phyloP scores from a whole-genome alignment of 2,888 invertebrate genomes.

The Cryptocephalus moraei region DNA sequence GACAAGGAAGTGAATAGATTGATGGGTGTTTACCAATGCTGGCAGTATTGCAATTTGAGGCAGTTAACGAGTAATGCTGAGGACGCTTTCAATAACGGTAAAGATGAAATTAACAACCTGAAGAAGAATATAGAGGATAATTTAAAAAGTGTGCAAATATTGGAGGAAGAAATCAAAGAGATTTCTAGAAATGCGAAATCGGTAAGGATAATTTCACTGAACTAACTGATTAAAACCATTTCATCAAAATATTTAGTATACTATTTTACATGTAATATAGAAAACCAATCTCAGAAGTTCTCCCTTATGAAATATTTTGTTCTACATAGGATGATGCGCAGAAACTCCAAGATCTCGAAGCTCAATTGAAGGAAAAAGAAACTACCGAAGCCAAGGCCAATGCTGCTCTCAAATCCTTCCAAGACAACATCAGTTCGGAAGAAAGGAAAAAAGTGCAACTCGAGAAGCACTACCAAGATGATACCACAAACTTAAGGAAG shows the following conservation, averaged over 20 bases:
- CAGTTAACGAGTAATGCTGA: constrained; percentile 18
- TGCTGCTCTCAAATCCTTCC: constrained; percentile 53
- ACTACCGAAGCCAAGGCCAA: constrained; percentile 55
- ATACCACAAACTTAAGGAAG: constrained; percentile 47
- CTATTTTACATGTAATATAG: too few relatives aligned
- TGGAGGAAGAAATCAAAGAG: constrained; percentile 50
- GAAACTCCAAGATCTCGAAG: constrained; percentile 53
- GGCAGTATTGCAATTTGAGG: constrained; percentile 48
- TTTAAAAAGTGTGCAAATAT: constrained; percentile 42
- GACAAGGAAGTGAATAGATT: constrained; percentile 77
- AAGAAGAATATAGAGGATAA: constrained; percentile 40
- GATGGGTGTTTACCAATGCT: constrained; percentile 62
- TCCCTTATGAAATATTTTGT: too few relatives aligned
- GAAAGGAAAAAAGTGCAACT: constrained; percentile 58
- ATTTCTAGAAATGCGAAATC: constrained; percentile 56
- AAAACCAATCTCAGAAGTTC: too few relatives aligned
- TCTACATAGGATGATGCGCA: constrained; percentile 52
- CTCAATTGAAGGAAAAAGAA: constrained; percentile 51
- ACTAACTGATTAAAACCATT: too few relatives aligned
- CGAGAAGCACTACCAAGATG: constrained; percentile 55
- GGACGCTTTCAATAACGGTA: constrained; percentile 20
- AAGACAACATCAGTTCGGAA: constrained; percentile 56
- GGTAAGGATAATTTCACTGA: constrained; percentile 34
- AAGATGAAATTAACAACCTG: constrained; percentile 30
- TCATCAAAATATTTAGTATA: too few relatives aligned